These are phyloP conservation scores for Argyresthia goedartella DNA, from an alignment of 2,888 invertebrate species.

Conservation along the genomic window DNA sequence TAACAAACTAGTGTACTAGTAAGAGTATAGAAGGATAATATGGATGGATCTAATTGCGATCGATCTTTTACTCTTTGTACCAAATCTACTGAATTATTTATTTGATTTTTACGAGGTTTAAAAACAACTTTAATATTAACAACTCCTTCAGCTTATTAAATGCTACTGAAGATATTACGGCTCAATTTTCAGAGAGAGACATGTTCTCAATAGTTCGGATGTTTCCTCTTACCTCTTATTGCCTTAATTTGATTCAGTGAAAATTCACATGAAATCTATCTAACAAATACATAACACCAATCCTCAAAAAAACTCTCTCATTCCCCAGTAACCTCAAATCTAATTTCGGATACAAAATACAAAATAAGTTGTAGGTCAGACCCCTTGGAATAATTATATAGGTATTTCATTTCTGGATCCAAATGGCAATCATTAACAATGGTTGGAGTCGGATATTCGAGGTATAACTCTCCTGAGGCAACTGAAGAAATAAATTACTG, in stretches of 20 bases:
- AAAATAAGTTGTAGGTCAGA: neutral
- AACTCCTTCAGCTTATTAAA: neutral
- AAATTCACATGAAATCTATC: too few species aligned
- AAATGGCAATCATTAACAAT: constrained; percentile 6
- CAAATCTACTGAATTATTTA: neutral
- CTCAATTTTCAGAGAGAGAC: too few species aligned
- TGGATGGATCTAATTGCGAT: too few species aligned
- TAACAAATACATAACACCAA: neutral
- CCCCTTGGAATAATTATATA: neutral
- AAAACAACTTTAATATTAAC: neutral
- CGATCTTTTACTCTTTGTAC: too few species aligned
- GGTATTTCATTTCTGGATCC: neutral
- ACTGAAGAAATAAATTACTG: constrained; percentile 3
- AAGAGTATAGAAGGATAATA: too few species aligned
- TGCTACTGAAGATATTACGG: neutral
- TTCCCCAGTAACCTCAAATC: neutral
- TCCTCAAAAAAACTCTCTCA: neutral
- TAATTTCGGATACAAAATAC: too few species aligned
- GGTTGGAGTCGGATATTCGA: constrained; percentile 1
- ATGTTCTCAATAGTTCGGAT: too few species aligned
- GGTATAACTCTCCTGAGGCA: neutral
- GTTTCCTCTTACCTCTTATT: too few species aligned
- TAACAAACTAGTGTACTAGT: neutral
- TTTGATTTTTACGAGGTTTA: neutral
- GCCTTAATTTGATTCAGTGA: too few species aligned